Evolutionary conservation across 2,113 vertebrate species (phyloP).

Genomic region (Synodontis membranacea): DNA sequence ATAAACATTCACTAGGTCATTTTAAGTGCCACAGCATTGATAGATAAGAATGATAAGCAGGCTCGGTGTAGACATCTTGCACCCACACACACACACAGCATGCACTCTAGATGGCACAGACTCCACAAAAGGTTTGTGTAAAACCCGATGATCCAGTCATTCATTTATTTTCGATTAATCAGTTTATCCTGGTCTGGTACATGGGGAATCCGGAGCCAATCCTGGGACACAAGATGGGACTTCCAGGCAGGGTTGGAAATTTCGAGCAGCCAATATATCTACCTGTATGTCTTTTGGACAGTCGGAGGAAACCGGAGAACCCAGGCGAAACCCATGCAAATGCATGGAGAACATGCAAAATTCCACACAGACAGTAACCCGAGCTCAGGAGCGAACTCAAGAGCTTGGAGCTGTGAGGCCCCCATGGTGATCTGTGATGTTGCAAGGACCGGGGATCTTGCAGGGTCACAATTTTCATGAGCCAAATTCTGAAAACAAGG

Average conservation of each 20-base stretch:
- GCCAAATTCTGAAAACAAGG: too few relatives aligned
- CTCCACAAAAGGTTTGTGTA: background rate
- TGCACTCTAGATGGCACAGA: background rate
- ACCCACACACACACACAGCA: background rate
- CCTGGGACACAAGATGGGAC: background rate
- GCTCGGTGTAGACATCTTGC: background rate
- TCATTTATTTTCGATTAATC: background rate
- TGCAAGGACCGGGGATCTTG: too few relatives aligned
- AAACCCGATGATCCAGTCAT: background rate
- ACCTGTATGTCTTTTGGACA: background rate
- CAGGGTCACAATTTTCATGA: too few relatives aligned
- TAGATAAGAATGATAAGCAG: constrained; percentile 3
- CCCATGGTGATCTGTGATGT: background rate
- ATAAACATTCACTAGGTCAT: constrained; percentile 13
- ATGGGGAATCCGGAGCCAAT: background rate
- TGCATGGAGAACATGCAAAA: background rate
- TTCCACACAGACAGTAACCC: background rate
- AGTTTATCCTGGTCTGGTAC: background rate
- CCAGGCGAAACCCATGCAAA: background rate
- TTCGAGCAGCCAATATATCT: background rate
- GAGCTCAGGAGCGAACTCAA: background rate
- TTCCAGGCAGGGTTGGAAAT: too few relatives aligned
- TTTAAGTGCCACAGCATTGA: background rate
- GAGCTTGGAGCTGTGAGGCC: too few relatives aligned
- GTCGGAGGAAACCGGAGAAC: background rate